These are phyloP conservation scores for Hydrophis major DNA, from an alignment of 2,797 vertebrate genomes.

Conservation along the genomic window DNA sequence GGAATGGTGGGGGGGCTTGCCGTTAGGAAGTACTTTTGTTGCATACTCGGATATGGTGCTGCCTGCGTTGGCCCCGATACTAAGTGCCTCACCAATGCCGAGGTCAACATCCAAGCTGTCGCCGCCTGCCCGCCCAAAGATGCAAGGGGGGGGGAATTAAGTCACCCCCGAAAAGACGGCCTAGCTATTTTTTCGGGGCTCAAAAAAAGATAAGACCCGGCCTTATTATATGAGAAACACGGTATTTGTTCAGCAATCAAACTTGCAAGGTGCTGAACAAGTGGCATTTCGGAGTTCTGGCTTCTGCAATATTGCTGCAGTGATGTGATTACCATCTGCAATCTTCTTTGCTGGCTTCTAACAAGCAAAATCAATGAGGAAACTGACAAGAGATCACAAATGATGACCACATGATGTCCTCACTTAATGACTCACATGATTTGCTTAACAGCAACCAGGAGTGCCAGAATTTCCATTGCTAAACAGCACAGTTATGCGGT, in stretches of 20 bases:
- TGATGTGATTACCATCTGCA: neutral
- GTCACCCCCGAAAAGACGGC: too few relatives aligned
- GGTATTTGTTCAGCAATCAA: neutral
- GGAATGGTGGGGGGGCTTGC: too few relatives aligned
- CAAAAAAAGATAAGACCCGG: too few relatives aligned
- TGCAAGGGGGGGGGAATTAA: too few relatives aligned
- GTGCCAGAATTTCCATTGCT: neutral
- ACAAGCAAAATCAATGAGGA: neutral
- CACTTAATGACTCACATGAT: neutral
- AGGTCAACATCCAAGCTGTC: too few relatives aligned
- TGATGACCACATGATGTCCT: neutral
- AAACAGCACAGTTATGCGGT: neutral
- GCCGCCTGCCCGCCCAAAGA: too few relatives aligned
- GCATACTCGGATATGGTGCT: too few relatives aligned
- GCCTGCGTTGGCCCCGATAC: too few relatives aligned
- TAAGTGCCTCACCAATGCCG: too few relatives aligned
- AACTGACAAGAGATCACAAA: neutral
- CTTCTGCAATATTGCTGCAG: neutral
- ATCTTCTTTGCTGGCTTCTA: neutral
- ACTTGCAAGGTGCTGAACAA: neutral
- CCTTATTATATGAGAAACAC: too few relatives aligned
- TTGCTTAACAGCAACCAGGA: neutral
- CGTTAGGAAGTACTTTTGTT: too few relatives aligned
- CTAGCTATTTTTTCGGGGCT: too few relatives aligned
- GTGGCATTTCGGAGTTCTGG: neutral